Evolutionary conservation across 2,888 invertebrate genomes (phyloP), one percentile per base, ranked within the genome.

Genomic region (Galerucella pusilla): DNA sequence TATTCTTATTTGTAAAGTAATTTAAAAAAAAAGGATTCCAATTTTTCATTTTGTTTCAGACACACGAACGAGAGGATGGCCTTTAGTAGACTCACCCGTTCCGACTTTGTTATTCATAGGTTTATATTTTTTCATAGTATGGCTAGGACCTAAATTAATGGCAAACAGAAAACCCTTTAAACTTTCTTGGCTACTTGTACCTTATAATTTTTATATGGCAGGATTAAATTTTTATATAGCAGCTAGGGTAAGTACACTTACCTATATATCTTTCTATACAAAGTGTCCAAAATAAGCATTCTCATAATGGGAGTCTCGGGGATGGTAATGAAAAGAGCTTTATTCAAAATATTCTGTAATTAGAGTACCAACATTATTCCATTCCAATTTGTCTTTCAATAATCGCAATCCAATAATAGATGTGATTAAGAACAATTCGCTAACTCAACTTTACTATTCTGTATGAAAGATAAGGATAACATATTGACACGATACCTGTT

Each of bases 201-300:
- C 93, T 3, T 97, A 97, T 86, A 97, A 97, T 88, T 88, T 97
- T 77, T 90, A 92, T 1, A 94, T 97, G 93, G 94, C 96, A 3
- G 89, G 89, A 1, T 89, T 97, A 66, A 97, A 97, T 85, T 91
- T 92, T 4, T 96, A 95, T 84, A 97, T 97, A 85, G 94, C 94
- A 70, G 87, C 92, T 76, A 93, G 96, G 89, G 93, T 93, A 86
- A 79, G 72, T 35, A 45, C 10, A 11, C n/a, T 49, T 45, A n/a
- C n/a, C n/a, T n/a, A n/a, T 9, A 20, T 66, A 42, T 12, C 12
- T 42, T 45, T 11, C 9, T 49, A 35, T 14, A 12, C 0, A n/a
- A 2, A 54, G 14, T 25, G 25, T 46, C 59, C 35, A 35, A 35
- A 35, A 35, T 35, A 1, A 35, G 35, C 5, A 1, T 35, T 7